Evolutionary conservation across 2,888 invertebrate genomes (phyloP).

Genomic region (Euclidia mi): DNA sequence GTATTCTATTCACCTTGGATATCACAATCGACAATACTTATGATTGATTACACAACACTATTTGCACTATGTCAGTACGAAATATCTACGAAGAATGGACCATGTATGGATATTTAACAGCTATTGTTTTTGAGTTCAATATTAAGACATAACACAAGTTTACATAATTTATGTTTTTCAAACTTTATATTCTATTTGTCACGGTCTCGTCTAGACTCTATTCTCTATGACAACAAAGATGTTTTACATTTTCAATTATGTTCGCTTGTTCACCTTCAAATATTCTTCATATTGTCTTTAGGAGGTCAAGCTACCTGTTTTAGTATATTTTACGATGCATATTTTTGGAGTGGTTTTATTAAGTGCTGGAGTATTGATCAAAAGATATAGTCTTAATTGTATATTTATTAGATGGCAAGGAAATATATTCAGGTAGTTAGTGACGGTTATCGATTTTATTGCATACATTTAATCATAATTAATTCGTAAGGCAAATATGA

Average conservation of each 20-base stretch:
- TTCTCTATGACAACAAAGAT: constrained; percentile 46
- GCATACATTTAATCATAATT: too few relatives aligned
- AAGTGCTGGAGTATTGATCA: not conserved
- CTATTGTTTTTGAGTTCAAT: constrained; percentile 29
- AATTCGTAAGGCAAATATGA: too few relatives aligned
- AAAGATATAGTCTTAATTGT: too few relatives aligned
- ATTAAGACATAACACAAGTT: constrained; percentile 7
- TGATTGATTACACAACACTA: constrained; percentile 74
- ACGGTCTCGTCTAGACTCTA: constrained; percentile 48
- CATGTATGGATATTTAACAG: too few relatives aligned
- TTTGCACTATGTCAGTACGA: constrained; percentile 63
- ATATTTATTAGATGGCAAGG: too few relatives aligned
- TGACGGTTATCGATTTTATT: too few relatives aligned
- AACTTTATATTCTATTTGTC: constrained; percentile 20
- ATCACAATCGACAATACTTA: constrained; percentile 62
- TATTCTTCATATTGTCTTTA: constrained; percentile 59
- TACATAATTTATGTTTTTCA: too few relatives aligned
- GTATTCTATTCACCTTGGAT: constrained; percentile 76
- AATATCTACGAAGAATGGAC: too few relatives aligned
- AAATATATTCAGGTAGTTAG: too few relatives aligned
- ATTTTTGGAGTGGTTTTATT: constrained; percentile 15
- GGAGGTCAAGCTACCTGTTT: constrained; percentile 55
- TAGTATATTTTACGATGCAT: constrained; percentile 34
- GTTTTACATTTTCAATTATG: constrained; percentile 48
- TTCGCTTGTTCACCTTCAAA: constrained; percentile 70